Evolutionary conservation across 2,888 invertebrate species (phyloP).

Genomic region (Lasioglossum vierecki): DNA sequence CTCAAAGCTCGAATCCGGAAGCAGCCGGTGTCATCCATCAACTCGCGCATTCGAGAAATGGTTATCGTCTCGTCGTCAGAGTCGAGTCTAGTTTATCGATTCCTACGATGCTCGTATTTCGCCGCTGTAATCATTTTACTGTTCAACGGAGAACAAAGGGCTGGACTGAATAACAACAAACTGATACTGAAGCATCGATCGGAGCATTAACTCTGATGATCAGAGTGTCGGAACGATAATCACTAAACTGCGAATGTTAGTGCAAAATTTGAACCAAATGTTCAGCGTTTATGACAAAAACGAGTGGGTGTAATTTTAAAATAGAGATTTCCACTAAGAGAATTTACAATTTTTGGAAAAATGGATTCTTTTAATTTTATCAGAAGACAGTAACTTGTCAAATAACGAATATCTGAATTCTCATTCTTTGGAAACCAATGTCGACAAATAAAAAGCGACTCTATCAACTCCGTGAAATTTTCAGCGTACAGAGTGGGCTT

Average conservation of each 20-base stretch:
- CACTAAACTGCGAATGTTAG: background rate
- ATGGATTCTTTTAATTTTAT: no score
- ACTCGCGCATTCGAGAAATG: background rate
- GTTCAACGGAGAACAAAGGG: conserved; percentile 1
- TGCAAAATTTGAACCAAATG: no score
- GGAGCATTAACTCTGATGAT: background rate
- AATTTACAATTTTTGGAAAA: no score
- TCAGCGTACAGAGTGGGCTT: background rate
- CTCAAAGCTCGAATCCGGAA: background rate
- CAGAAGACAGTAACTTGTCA: no score
- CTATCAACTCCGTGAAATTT: background rate
- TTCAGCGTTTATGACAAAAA: no score
- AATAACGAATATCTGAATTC: no score
- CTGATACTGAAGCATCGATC: background rate
- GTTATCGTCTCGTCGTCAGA: conserved; percentile 3
- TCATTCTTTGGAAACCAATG: background rate
- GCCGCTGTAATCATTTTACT: background rate
- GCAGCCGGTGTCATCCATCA: background rate
- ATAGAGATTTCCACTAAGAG: no score
- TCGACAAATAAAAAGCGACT: background rate
- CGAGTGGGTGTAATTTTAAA: no score
- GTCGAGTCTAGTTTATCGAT: conserved; percentile 9
- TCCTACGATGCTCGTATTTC: conserved; percentile 5
- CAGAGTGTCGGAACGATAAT: background rate
- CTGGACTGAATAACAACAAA: background rate